Base-by-base conservation (phyloP, 2,113 vertebrate species). In the Phyllostomus hastatus region DNA sequence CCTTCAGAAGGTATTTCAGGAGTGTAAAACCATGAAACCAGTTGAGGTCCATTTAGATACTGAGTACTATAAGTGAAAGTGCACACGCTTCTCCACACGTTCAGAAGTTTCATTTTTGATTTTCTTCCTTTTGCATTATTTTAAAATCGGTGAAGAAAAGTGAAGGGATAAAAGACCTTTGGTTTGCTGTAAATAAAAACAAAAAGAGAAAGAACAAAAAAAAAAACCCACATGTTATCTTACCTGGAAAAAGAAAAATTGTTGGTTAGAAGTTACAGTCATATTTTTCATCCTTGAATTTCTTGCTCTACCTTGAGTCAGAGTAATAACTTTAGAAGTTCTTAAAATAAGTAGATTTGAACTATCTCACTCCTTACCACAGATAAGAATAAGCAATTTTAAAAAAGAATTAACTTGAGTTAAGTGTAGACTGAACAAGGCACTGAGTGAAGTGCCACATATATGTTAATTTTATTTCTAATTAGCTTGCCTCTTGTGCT, bases 1-100 rank as follows among this genome's bases (percentile, higher is more conserved):
- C 41, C 7, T 91, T 91, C 80, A 52, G 35, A 96, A 95, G 31
- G 78, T 12, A 95, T 95, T 93, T 96, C 1, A 26, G n/a, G n/a
- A 41, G 59, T 67, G 1, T 67, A n/a, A 88, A 79, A 38, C 28
- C 33, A 15, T 73, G 19, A 80, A 89, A 57, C 4, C 12, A 43
- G 54, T 70, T 19, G 2, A 91, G 41, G 0, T 64, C 1, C 50
- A 1, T 50, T 50, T 15, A 94, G 5, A 92, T 2, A 0, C 8
- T n/a, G 0, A 0, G 16, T 94, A 4, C 10, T 95, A 54, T 79
- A 75, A 73, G 0, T 81, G 28, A 83, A 86, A 46, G 0, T 16
- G n/a, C 52, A 70, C 11, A 7, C 57, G 54, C 1, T 90, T 78
- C 26, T 31, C 0, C 7, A 38, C 0, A 66, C 72, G 73, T 80